Conservation (phyloP, 2,113 vertebrate genomes). For the Perognathus longimembris region DNA sequence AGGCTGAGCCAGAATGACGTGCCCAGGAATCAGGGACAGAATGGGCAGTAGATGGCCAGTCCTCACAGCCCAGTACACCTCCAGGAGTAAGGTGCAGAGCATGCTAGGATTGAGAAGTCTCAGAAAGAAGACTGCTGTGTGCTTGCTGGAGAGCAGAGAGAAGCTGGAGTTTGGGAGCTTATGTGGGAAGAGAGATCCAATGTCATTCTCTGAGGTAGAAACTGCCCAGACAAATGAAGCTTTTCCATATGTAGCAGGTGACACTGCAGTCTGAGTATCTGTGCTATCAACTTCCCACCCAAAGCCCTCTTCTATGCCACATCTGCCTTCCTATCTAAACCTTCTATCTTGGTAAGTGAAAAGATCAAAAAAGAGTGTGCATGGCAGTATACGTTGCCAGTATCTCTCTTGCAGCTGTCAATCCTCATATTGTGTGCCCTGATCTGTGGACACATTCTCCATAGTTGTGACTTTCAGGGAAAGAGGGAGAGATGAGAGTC, state of each 20-base stretch:
- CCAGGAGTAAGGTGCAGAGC: not conserved
- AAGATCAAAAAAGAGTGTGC: not conserved
- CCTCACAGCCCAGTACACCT: too few species aligned
- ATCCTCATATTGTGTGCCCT: not conserved
- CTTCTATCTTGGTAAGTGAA: not conserved
- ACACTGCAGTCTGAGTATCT: conserved; percentile 26
- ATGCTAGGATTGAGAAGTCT: not conserved
- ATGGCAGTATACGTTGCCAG: not conserved
- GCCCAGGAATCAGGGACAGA: not conserved
- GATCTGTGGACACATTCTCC: not conserved
- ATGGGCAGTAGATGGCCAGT: not conserved
- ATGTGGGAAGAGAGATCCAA: not conserved
- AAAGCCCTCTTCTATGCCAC: not conserved
- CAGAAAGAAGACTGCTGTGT: not conserved
- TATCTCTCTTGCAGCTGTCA: not conserved
- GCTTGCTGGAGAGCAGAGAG: not conserved
- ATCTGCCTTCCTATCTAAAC: not conserved
- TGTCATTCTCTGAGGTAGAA: not conserved
- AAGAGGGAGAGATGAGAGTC: not conserved
- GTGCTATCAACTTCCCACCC: not conserved
- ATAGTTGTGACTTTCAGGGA: not conserved
- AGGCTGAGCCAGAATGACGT: not conserved
- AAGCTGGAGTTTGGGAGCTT: not conserved
- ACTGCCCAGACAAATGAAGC: not conserved
- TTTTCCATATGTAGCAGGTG: not conserved